Evolutionary conservation across 2,113 vertebrate species (phyloP).

Genomic region (Urocynchramus pylzowi): DNA sequence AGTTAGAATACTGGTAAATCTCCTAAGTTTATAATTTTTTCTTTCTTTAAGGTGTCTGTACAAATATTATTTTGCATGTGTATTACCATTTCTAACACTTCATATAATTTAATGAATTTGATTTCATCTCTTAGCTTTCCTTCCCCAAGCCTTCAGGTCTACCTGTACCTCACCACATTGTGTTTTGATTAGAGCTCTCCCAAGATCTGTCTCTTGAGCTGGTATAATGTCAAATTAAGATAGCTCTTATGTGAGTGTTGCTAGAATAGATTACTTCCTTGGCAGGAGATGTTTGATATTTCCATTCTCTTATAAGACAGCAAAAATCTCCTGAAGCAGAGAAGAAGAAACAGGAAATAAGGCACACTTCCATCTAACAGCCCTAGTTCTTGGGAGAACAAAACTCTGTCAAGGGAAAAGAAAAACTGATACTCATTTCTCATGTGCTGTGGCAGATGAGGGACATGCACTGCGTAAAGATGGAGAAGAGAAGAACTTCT

Average conservation of each 20-base stretch:
- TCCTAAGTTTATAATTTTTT: not conserved
- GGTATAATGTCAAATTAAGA: not conserved
- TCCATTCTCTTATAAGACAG: not conserved
- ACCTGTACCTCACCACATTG: not conserved
- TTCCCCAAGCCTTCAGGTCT: not conserved
- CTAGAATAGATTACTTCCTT: not conserved
- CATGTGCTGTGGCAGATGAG: not conserved
- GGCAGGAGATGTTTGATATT: not conserved
- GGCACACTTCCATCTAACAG: not conserved
- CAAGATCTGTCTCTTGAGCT: not conserved
- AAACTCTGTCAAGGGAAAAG: not conserved
- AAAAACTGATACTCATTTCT: not conserved
- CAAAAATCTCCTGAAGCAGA: not conserved
- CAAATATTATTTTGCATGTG: not conserved
- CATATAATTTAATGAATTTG: not conserved
- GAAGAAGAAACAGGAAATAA: not conserved
- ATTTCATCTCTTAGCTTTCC: not conserved
- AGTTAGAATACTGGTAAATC: not conserved
- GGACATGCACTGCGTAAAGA: not conserved
- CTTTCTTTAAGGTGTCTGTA: not conserved
- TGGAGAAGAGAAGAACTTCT: not conserved
- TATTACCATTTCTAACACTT: not conserved
- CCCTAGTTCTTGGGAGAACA: not conserved
- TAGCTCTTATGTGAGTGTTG: not conserved
- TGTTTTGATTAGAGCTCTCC: not conserved